A percentile compares a stretch with the other conserved stretches of the same genome.
Evolutionary conservation across 2,888 invertebrate genomes (phyloP).

Genomic region (Cataglyphis livida): DNA sequence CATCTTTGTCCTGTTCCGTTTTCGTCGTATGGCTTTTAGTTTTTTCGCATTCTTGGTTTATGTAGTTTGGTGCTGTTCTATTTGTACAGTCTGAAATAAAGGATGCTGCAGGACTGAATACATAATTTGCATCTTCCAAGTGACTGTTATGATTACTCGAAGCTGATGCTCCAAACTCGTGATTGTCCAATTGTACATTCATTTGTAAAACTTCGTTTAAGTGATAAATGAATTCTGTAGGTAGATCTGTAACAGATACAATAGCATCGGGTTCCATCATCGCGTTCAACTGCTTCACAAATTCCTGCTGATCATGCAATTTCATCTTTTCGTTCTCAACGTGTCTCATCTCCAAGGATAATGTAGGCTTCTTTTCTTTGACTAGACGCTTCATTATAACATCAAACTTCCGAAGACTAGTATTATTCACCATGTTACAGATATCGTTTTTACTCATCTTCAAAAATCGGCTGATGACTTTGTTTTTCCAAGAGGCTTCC

Average conservation of each 20-base stretch:
- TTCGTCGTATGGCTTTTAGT: background rate
- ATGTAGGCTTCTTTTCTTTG: slow-evolving; percentile 79
- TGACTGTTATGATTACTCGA: slow-evolving; percentile 2
- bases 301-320: slow-evolving; percentile 81
- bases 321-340: slow-evolving; percentile 82
- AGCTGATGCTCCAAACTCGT: background rate
- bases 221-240: slow-evolving; percentile 88
- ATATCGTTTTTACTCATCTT: slow-evolving; percentile 85
- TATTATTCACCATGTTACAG: slow-evolving; percentile 83
- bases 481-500: slow-evolving; percentile 80
- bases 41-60: background rate
- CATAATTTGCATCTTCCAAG: slow-evolving; percentile 23
- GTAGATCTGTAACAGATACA: slow-evolving; percentile 87
- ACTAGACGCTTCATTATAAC: slow-evolving; percentile 84
- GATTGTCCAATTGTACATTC: slow-evolving; percentile 64
- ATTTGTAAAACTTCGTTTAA: slow-evolving; percentile 87
- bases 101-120: background rate
- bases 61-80: background rate
- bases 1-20: background rate
- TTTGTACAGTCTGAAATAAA: slow-evolving; percentile 9
- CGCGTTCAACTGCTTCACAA: slow-evolving; percentile 85
- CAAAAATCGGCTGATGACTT: slow-evolving; percentile 82
- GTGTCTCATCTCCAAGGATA: slow-evolving; percentile 80
- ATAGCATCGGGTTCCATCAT: slow-evolving; percentile 88
- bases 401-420: slow-evolving; percentile 83